A percentile compares a stretch with the other conserved stretches of the same genome.
These are phyloP conservation scores for Ennomos fuscantarius DNA, from an alignment of 2,888 invertebrate genomes.

Conservation along the genomic window DNA sequence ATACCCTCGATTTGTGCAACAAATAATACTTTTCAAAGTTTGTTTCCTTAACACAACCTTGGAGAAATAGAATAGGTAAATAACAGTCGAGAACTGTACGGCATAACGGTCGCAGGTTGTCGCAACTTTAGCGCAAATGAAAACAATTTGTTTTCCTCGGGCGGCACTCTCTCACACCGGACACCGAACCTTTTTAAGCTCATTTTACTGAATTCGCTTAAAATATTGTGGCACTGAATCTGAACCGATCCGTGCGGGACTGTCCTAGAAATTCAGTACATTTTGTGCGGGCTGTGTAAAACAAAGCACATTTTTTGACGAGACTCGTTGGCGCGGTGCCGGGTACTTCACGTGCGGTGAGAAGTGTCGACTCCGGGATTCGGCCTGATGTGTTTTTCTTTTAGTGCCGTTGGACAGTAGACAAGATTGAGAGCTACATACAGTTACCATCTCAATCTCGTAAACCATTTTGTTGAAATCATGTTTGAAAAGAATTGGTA, in stretches of 20 bases:
- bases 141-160: slow-evolving; percentile 62
- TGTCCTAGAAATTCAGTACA: slow-evolving; percentile 46
- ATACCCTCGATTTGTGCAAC: slow-evolving; percentile 4
- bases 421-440: slow-evolving; percentile 41
- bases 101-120: slow-evolving; percentile 49
- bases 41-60: slow-evolving; percentile 19
- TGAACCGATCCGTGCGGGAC: slow-evolving; percentile 49
- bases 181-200: slow-evolving; percentile 54
- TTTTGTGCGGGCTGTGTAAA: slow-evolving; percentile 43
- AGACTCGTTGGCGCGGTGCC: slow-evolving; percentile 52
- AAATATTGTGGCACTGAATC: slow-evolving; percentile 56
- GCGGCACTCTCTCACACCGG: slow-evolving; percentile 44
- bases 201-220: slow-evolving; percentile 51
- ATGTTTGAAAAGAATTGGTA: slow-evolving; percentile 31
- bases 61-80: slow-evolving; percentile 39
- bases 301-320: slow-evolving; percentile 49
- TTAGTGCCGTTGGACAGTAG: slow-evolving; percentile 38
- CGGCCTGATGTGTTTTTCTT: slow-evolving; percentile 40
- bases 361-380: slow-evolving; percentile 41
- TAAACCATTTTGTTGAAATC: slow-evolving; percentile 34
- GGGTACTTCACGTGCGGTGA: slow-evolving; percentile 33
- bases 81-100: slow-evolving; percentile 44
- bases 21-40: slow-evolving; percentile 19
- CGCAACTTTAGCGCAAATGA: slow-evolving; percentile 59
- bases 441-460: slow-evolving; percentile 37